Percentiles rank a stretch among this genome's conserved stretches.
phyloP scores from a whole-genome alignment of 2,797 vertebrate species.

The Darevskia mixta region DNA sequence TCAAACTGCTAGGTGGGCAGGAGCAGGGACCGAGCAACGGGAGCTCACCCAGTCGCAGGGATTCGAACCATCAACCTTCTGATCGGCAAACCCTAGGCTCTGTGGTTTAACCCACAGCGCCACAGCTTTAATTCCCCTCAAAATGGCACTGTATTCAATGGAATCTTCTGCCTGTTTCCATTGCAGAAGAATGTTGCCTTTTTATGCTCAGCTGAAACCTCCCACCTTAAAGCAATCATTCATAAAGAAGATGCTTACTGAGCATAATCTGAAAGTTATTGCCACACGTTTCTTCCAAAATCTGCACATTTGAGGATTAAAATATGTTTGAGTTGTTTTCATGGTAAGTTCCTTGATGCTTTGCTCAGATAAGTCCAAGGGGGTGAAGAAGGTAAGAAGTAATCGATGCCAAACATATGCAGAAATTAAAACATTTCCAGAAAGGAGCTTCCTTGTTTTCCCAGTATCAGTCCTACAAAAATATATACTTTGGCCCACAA shows the following conservation, averaged over 20 bases:
- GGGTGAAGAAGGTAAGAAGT: constrained; percentile 44
- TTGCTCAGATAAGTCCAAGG: constrained; percentile 34
- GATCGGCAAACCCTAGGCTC: too few relatives aligned
- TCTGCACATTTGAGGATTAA: constrained; percentile 27
- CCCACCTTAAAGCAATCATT: constrained; percentile 46
- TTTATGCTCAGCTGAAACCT: constrained; percentile 10
- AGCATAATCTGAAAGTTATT: constrained; percentile 40
- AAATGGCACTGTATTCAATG: not conserved
- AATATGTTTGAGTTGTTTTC: constrained; percentile 49
- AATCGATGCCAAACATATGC: constrained; percentile 54
- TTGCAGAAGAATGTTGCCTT: not conserved
- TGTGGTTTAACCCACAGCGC: too few relatives aligned
- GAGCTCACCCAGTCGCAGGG: too few relatives aligned
- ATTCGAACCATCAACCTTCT: too few relatives aligned
- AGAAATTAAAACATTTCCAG: constrained; percentile 59
- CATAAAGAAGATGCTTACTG: constrained; percentile 24
- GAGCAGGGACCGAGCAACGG: too few relatives aligned
- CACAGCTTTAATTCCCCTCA: not conserved
- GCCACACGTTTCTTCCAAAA: constrained; percentile 20
- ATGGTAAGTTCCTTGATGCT: constrained; percentile 50
- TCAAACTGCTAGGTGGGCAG: too few relatives aligned
- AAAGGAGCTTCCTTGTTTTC: constrained; percentile 56
- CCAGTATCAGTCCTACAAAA: constrained; percentile 61
- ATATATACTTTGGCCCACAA: constrained; percentile 60
- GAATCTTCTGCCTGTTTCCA: not conserved